Evolutionary conservation across 2,797 vertebrate species (phyloP), one percentile per base, ranked within the genome.

Genomic region (Gymnocypris eckloni): DNA sequence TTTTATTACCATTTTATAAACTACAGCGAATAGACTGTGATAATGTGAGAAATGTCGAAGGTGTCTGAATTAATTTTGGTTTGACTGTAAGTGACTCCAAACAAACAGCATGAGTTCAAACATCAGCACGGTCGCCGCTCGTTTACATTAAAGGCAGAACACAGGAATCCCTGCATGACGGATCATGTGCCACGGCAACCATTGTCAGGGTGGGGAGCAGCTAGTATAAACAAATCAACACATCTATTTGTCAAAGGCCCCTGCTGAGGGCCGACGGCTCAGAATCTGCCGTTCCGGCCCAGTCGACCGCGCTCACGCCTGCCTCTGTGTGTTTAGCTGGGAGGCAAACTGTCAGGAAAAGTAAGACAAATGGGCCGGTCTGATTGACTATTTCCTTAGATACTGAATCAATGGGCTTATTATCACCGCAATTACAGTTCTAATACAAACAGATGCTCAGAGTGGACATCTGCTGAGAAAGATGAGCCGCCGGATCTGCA

Each of bases 381-480:
- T 96, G 94, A 96, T 95, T 94, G 96, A 97, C 96, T 96, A 96
- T 95, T 97, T 96, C 96, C 96, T 97, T 94, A 97, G 95, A 96
- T 96, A 95, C 95, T 94, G 94, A 97, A 97, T 97, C 97, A 97
- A 96, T 96, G 96, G 95, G 92, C 95, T 97, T 96, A 97, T 98
- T 97, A 97, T 97, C 95, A 95, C 96, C 91, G 93, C 95, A 97
- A 97, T 97, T 97, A 96, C 94, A 96, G 94, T 95, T 95, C 95
- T 97, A 96, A n/a, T 96, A 96, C 96, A 97, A 97, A 97, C 96
- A 98, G 96, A 97, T 97, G 96, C 93, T 96, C 89, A 86, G 90
- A 92, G 94, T 93, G 95, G 96, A 96, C 95, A 95, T 96, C 90
- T 95, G 93, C 91, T 94, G 94, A 95, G 95, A 94, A 95, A 95